A percentile compares a stretch with the other conserved stretches of the same genome.
Conservation (phyloP, 2,888 invertebrate genomes). For the Sphaerophoria rueppellii region DNA sequence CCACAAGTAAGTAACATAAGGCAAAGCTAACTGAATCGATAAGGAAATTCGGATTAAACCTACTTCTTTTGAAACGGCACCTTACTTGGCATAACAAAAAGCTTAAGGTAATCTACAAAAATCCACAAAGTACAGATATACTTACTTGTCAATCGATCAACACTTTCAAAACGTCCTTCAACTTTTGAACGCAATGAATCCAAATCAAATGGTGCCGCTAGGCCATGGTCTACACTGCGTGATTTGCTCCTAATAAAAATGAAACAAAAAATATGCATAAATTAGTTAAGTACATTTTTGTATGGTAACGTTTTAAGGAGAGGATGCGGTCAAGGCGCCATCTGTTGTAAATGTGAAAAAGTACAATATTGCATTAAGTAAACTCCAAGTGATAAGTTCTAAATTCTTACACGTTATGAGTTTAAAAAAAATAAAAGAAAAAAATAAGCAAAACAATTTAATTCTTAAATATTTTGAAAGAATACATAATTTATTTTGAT, state of each 20-base stretch:
- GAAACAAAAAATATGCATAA: background rate
- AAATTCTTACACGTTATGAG: conserved; percentile 45
- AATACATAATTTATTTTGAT: conserved; percentile 25
- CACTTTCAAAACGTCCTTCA: conserved; percentile 92
- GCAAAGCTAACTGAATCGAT: too few species aligned
- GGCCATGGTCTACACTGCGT: conserved; percentile 95
- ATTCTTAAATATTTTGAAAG: too few species aligned
- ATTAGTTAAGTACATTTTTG: background rate
- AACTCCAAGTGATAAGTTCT: background rate
- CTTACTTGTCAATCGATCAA: conserved; percentile 85
- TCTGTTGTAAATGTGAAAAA: conserved; percentile 64
- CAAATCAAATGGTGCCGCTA: conserved; percentile 92
- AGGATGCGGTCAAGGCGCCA: conserved; percentile 28
- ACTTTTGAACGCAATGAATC: conserved; percentile 93
- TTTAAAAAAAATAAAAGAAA: background rate
- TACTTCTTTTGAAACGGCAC: too few species aligned
- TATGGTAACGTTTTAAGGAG: background rate
- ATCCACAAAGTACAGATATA: conserved; percentile 38
- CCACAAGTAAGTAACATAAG: too few species aligned
- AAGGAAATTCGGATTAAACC: too few species aligned
- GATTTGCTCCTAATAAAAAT: conserved; percentile 91
- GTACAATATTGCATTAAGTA: background rate
- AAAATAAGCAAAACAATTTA: too few species aligned
- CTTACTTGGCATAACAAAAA: background rate
- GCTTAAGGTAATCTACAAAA: background rate